These are phyloP conservation scores for Dendrocincla tyrannina DNA, from an alignment of 2,797 vertebrate species.

Conservation along the genomic window DNA sequence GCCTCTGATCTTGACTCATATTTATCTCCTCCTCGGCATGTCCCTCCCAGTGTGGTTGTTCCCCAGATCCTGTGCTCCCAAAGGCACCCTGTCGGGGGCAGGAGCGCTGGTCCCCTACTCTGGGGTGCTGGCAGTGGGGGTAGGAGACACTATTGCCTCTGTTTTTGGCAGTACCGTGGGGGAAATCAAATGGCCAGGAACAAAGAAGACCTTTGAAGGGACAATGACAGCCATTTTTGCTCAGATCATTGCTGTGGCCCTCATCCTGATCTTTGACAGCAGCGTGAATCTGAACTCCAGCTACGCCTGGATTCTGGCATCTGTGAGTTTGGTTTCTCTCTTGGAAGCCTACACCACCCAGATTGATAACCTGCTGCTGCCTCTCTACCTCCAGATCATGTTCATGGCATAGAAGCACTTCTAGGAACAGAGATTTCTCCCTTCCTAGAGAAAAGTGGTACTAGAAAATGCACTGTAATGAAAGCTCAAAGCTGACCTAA, in stretches of 20 bases:
- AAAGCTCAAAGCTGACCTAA: background rate
- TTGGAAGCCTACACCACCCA: conserved; percentile 94
- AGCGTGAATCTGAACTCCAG: conserved; percentile 90
- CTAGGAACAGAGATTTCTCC: background rate
- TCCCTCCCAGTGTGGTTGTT: conserved; percentile 94
- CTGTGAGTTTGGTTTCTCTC: conserved; percentile 90
- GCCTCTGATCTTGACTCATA: conserved; percentile 93
- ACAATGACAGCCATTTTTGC: conserved; percentile 94
- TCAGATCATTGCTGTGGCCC: conserved; percentile 92
- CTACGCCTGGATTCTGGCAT: conserved; percentile 92
- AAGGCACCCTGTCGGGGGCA: conserved; percentile 81
- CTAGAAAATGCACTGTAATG: background rate
- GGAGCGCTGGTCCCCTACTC: conserved; percentile 91
- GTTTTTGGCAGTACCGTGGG: conserved; percentile 92
- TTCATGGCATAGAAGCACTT: conserved; percentile 82
- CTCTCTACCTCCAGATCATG: conserved; percentile 94
- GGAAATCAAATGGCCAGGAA: conserved; percentile 95
- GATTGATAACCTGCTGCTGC: conserved; percentile 95
- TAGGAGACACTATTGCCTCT: conserved; percentile 93
- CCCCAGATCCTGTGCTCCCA: conserved; percentile 87
- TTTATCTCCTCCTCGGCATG: conserved; percentile 95
- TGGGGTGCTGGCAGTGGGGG: conserved; percentile 91
- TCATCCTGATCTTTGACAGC: conserved; percentile 92
- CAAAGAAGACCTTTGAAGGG: conserved; percentile 96
- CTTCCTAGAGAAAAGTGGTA: background rate